Conservation (phyloP, 1,140 invertebrate genomes). For the Chionoecetes opilio region DNA sequence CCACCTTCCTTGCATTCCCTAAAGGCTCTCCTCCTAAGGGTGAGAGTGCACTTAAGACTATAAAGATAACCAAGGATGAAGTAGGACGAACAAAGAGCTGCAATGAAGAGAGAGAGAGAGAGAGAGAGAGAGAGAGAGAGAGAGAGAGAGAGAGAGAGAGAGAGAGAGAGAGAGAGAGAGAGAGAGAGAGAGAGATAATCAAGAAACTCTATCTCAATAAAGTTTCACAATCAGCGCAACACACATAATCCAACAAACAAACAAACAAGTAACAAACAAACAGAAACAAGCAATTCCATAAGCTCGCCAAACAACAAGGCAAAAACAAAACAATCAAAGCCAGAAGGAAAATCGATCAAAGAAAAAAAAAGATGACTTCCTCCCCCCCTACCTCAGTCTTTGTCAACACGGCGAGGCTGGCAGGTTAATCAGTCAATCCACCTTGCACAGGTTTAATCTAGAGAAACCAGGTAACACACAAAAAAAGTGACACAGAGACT, state of each 20-base stretch:
- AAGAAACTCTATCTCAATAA: not conserved
- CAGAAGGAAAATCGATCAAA: too few relatives aligned
- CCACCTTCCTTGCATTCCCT: not conserved
- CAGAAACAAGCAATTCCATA: too few relatives aligned
- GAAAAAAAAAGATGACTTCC: too few relatives aligned
- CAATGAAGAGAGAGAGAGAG: constrained; percentile 18
- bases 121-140: constrained; percentile 18
- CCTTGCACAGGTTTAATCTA: too few relatives aligned
- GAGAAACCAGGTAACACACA: too few relatives aligned
- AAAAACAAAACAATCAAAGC: too few relatives aligned
- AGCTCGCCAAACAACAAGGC: too few relatives aligned
- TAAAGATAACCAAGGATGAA: not conserved
- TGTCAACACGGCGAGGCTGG: too few relatives aligned
- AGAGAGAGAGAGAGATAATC: not conserved
- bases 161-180: constrained; percentile 18
- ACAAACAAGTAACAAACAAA: too few relatives aligned
- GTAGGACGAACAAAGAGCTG: not conserved
- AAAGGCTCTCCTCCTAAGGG: not conserved
- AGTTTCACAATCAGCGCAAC: not conserved
- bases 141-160: constrained; percentile 18
- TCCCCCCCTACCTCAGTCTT: too few relatives aligned
- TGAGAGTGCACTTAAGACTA: not conserved
- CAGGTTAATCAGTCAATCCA: too few relatives aligned
- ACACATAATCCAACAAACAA: not conserved
- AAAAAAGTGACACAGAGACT: too few relatives aligned